phyloP scores from a whole-genome alignment of 1,140 invertebrate genomes.

The Drosophila murphyi region DNA sequence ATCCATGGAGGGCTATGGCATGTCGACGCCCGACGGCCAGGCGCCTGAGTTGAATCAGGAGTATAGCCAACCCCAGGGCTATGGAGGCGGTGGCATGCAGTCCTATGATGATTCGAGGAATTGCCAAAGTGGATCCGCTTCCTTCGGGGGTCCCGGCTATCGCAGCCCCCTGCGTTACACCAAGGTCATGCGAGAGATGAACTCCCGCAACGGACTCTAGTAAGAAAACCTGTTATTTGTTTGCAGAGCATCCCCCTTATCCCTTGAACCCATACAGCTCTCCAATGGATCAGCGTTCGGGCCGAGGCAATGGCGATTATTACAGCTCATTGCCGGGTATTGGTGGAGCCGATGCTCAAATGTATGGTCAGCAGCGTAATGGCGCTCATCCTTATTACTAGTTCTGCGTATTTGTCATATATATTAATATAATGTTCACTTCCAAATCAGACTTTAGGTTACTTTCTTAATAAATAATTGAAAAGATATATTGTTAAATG shows the following conservation, averaged over 20 bases:
- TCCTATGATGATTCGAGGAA: slow-evolving; percentile 41
- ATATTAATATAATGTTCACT: not conserved
- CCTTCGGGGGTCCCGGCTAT: slow-evolving; percentile 61
- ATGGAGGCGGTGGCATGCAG: slow-evolving; percentile 25
- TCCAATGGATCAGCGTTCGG: slow-evolving; percentile 47
- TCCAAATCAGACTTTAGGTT: not conserved
- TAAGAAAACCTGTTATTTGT: slow-evolving; percentile 8
- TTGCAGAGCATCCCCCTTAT: not conserved
- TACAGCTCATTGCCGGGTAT: slow-evolving; percentile 63
- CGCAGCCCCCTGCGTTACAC: slow-evolving; percentile 63
- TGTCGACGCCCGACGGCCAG: slow-evolving; percentile 45
- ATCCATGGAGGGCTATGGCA: slow-evolving; percentile 40
- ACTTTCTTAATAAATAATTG: not conserved
- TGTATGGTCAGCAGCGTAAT: slow-evolving; percentile 34
- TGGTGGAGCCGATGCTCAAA: slow-evolving; percentile 55
- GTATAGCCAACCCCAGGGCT: slow-evolving; percentile 33
- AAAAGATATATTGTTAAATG: not conserved
- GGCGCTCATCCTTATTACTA: slow-evolving; percentile 39
- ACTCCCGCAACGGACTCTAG: slow-evolving; percentile 72
- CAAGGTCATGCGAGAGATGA: slow-evolving; percentile 63
- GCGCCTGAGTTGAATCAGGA: slow-evolving; percentile 48
- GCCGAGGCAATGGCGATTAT: slow-evolving; percentile 62
- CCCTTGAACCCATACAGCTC: slow-evolving; percentile 30
- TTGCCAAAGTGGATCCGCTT: slow-evolving; percentile 45
- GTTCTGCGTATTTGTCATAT: not conserved